Base-by-base conservation (phyloP, 2,113 vertebrate species). In the Tichodroma muraria region DNA sequence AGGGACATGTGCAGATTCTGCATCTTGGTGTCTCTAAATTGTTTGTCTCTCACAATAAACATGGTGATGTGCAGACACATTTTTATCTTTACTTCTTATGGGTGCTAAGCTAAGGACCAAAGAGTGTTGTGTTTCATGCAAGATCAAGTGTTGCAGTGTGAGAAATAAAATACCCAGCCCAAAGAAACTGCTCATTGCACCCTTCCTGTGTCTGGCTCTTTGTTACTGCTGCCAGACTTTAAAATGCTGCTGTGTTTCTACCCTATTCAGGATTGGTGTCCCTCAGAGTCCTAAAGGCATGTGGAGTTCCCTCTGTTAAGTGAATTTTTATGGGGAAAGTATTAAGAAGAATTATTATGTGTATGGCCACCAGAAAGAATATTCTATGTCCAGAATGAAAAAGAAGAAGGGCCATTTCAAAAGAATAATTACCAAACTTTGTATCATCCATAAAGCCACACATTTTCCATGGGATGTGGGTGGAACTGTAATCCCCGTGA, bases 331-430 rank as follows among this genome's bases (percentile, higher is more conserved):
- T 56, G 61, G 52, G 8, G 21, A 28, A 75, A 80, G 14, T 11
- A 31, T 47, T 78, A 66, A 84, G 64, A 63, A 44, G 22, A 86
- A 27, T 15, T 42, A 60, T 65, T 69, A 11, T 44, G 8, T 69
- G 23, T n/a, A n/a, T 15, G 42, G 42, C 14, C 33, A 59, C 22
- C 45, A 80, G 69, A 52, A 86, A n/a, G 66, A 63, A 23, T 49
- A 53, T 69, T 71, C 30, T 6, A 5, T 53, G 30, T 24, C 52
- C 30, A n/a, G 13, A 61, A 83, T 37, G 21, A 38, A 44, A 35
- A 79, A 30, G 12, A 79, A 30, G 12, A 69, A 57, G 0, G 4
- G 25, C 4, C 0, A 0, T 77, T 95, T 79, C 82, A 85, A 77
- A 77, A 60, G 68, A 77, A 52, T 11, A 9, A 61, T 76, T 42